These are phyloP conservation scores for Agrotis segetum DNA, from an alignment of 2,888 invertebrate genomes.

Conservation along the genomic window DNA sequence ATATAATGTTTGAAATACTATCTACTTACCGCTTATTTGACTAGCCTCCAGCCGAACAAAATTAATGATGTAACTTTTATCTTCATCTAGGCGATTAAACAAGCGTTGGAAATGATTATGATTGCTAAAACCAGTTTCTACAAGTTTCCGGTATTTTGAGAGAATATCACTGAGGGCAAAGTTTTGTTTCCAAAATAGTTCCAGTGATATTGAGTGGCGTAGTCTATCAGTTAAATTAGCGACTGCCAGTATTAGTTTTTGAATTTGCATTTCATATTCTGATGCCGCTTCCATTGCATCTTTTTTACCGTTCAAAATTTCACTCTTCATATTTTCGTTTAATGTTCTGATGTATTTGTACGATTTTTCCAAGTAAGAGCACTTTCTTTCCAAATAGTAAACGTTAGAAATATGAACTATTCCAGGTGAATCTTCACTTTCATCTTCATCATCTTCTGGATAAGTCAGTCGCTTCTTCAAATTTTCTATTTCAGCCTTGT, in stretches of 20 bases:
- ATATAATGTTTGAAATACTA: background rate
- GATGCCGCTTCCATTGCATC: slow-evolving; percentile 83
- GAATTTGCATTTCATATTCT: slow-evolving; percentile 85
- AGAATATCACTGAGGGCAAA: slow-evolving; percentile 86
- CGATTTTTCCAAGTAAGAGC: slow-evolving; percentile 83
- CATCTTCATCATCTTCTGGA: slow-evolving; percentile 77
- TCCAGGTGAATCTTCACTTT: slow-evolving; percentile 83
- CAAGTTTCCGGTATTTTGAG: slow-evolving; percentile 87
- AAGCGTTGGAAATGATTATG: slow-evolving; percentile 67
- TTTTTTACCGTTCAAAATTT: slow-evolving; percentile 86
- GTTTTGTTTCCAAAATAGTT: slow-evolving; percentile 89
- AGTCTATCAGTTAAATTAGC: slow-evolving; percentile 86
- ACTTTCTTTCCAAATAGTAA: slow-evolving; percentile 81
- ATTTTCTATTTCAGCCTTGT: slow-evolving; percentile 85
- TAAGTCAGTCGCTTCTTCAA: slow-evolving; percentile 74
- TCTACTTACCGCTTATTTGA: slow-evolving; percentile 52
- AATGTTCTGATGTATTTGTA: slow-evolving; percentile 86
- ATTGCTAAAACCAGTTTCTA: slow-evolving; percentile 74
- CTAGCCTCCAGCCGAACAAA: slow-evolving; percentile 64
- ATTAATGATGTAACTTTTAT: slow-evolving; percentile 87
- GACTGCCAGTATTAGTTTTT: slow-evolving; percentile 79
- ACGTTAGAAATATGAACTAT: slow-evolving; percentile 72
- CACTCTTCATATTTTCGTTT: slow-evolving; percentile 89
- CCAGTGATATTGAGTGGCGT: slow-evolving; percentile 84
- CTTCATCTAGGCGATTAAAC: slow-evolving; percentile 71